Conservation (phyloP, 2,888 invertebrate species). For the Agonopterix alstromeriana region DNA sequence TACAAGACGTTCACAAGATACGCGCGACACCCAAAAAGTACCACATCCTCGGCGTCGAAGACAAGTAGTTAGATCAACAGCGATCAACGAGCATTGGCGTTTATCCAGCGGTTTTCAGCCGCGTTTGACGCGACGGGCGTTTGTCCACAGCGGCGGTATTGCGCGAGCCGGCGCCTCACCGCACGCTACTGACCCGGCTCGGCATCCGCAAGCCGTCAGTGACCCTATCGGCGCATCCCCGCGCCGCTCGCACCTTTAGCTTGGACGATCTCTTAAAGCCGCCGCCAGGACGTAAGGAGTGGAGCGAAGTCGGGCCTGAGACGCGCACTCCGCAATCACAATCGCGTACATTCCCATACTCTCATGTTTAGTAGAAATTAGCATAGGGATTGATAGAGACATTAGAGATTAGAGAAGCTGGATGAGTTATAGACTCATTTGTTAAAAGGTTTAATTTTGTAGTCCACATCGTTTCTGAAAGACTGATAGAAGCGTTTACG, state of each 20-base stretch:
- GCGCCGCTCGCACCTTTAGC: conserved; percentile 89
- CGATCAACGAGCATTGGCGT: not conserved
- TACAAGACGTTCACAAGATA: not conserved
- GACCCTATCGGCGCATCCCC: conserved; percentile 84
- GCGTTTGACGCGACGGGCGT: conserved; percentile 62
- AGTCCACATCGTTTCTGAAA: conserved; percentile 4
- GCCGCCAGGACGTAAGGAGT: conserved; percentile 87
- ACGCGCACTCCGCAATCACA: conserved; percentile 54
- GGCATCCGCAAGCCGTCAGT: conserved; percentile 93
- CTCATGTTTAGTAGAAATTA: not conserved
- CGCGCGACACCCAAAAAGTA: not conserved
- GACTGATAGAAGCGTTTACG: not conserved
- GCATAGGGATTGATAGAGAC: not conserved
- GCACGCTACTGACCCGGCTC: conserved; percentile 88
- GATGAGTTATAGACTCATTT: too few species aligned
- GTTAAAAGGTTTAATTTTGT: too few species aligned
- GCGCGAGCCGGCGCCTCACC: conserved; percentile 65
- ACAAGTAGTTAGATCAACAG: not conserved
- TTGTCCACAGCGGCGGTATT: conserved; percentile 75
- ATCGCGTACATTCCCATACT: conserved; percentile 10
- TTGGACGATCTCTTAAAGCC: conserved; percentile 92
- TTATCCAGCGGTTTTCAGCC: not conserved
- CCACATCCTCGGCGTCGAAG: not conserved
- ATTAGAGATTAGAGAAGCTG: too few species aligned
- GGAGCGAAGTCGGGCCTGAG: conserved; percentile 53